These are phyloP conservation scores for Priocnemis perturbator DNA, from an alignment of 2,888 invertebrate genomes.

Conservation along the genomic window DNA sequence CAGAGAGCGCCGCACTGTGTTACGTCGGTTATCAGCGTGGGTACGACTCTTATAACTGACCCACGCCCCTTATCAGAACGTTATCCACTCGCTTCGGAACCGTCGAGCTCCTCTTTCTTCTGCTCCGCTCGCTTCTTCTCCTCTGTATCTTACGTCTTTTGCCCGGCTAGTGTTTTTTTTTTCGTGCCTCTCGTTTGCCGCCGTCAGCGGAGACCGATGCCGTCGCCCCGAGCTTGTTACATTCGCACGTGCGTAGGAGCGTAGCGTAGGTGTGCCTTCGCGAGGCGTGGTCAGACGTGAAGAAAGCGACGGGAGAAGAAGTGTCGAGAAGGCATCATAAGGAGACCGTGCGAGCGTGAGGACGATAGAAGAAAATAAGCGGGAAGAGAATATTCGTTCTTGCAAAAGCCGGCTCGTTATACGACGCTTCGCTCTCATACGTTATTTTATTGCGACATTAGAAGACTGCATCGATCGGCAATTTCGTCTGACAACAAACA, in stretches of 20 bases:
- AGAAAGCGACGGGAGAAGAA: no score
- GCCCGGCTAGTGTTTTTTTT: constrained; percentile 2
- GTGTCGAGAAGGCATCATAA: neutral
- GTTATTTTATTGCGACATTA: no score
- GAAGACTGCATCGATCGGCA: no score
- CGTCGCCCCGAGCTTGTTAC: neutral
- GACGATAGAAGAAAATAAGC: no score
- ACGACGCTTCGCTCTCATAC: no score
- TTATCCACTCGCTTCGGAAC: neutral
- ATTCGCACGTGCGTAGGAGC: no score
- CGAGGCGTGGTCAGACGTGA: no score
- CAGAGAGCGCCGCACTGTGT: no score
- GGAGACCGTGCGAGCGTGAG: no score
- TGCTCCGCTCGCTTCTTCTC: neutral
- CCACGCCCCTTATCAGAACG: constrained; percentile 6
- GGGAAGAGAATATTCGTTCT: no score
- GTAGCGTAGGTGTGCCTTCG: neutral
- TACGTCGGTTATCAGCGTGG: constrained; percentile 1
- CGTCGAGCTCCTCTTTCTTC: neutral
- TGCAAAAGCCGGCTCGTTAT: no score
- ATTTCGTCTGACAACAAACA: no score
- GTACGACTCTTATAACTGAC: neutral
- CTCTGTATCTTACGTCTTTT: neutral
- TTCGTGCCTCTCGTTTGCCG: neutral
- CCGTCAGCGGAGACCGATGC: constrained; percentile 23